phyloP scores from a whole-genome alignment of 2,113 vertebrate genomes.

The Otolemur garnettii region DNA sequence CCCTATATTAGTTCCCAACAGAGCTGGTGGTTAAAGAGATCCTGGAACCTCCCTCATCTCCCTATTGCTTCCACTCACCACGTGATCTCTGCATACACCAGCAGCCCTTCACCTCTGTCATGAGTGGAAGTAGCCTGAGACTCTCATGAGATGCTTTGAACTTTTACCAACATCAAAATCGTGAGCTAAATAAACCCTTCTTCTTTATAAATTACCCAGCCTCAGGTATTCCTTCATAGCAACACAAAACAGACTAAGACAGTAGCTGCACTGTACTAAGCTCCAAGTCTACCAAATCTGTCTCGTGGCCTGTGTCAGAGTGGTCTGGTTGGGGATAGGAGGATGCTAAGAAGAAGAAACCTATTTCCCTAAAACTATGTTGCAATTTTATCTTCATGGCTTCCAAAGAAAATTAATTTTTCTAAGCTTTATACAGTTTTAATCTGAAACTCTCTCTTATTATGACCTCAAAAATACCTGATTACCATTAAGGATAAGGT shows the following conservation, averaged over 20 bases:
- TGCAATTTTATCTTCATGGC: not conserved
- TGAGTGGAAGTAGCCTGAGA: no score
- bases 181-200: no score
- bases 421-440: not conserved
- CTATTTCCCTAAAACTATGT: not conserved
- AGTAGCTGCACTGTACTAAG: not conserved
- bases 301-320: not conserved
- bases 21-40: no score
- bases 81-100: not conserved
- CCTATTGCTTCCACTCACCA: not conserved
- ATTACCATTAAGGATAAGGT: not conserved
- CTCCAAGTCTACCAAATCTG: not conserved
- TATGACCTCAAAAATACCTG: not conserved
- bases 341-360: not conserved
- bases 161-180: no score
- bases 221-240: no score
- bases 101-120: not conserved
- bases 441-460: not conserved
- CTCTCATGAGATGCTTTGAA: no score
- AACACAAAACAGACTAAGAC: not conserved
- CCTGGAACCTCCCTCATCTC: not conserved
- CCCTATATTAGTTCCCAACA: not conserved
- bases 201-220: no score
- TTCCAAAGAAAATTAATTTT: not conserved
- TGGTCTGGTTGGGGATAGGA: not conserved